phyloP scores from a whole-genome alignment of 2,113 vertebrate genomes.

The Stigmatopora nigra region DNA sequence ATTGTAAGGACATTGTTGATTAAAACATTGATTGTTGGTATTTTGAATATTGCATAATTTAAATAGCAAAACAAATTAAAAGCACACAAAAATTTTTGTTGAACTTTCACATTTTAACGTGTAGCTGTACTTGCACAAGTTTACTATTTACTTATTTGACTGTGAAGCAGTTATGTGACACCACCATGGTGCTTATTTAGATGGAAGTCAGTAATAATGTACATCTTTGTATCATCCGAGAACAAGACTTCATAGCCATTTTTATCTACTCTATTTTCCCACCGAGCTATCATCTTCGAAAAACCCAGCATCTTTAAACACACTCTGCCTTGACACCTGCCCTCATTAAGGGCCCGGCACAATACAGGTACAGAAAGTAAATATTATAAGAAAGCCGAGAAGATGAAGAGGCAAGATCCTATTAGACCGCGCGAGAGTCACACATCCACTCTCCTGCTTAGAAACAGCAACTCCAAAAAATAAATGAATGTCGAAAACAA shows the following conservation, averaged over 20 bases:
- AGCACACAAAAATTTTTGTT: background rate
- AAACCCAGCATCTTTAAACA: constrained; percentile 37
- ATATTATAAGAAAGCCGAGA: constrained; percentile 50
- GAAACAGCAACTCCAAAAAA: constrained; percentile 44
- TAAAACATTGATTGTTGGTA: background rate
- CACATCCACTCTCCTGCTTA: constrained; percentile 41
- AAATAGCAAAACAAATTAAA: background rate
- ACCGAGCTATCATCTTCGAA: constrained; percentile 39
- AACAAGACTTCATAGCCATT: constrained; percentile 33
- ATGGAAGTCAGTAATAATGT: constrained; percentile 28
- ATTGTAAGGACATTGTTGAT: background rate
- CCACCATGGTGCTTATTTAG: constrained; percentile 28
- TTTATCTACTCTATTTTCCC: constrained; percentile 47
- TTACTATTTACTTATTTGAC: constrained; percentile 14
- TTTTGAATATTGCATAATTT: background rate
- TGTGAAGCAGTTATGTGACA: constrained; percentile 15
- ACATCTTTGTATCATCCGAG: constrained; percentile 27
- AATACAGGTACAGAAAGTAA: constrained; percentile 46
- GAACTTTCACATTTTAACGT: background rate
- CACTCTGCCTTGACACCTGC: constrained; percentile 57
- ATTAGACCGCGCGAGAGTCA: constrained; percentile 57
- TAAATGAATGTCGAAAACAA: constrained; percentile 40
- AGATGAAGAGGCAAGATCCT: constrained; percentile 45
- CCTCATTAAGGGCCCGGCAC: constrained; percentile 56
- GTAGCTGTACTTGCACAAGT: background rate